Evolutionary conservation across 2,888 invertebrate species (phyloP), one percentile per base, ranked within the genome.

Genomic region (Beris morrisii): DNA sequence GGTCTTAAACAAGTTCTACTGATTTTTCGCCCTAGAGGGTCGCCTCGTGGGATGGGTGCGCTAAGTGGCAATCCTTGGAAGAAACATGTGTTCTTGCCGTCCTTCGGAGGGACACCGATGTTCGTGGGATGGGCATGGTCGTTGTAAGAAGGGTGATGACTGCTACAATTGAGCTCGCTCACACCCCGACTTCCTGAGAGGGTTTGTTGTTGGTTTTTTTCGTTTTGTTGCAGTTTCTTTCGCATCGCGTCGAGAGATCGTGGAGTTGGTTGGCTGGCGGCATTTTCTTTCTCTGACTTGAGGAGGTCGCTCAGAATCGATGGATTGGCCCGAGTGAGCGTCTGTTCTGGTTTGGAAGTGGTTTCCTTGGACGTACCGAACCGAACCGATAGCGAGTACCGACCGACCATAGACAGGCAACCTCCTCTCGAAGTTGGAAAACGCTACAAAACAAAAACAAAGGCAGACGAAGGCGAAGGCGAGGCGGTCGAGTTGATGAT

Each of bases 401-500:
- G n/a, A 12, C 31, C 22, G 22, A 15, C 54, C n/a, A 32, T 13
- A 31, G 32, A n/a, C 54, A 55, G 56, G 43, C 38, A 43, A 43
- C 56, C 56, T 56, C 56, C 56, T 38, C 43, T 5, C 6, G 22
- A 12, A 45, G 15, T 52, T 9, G 38, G 38, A 38, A 38, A 9
- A 38, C 38, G 3, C 38, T 7, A 3, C 38, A 38, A 9, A 22
- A 22, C 22, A 22, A 22, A 43, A 56, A 38, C 55, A 56, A 9
- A 22, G 57, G 57, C 57, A 30, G 57, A 22, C 57, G 57, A 46
- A 44, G 44, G 56, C 15, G 11, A n/a, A n/a, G 31, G 30, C 22
- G 56, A 12, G 22, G 61, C 50, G 50, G 61, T 61, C 61, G 50
- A 52, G 52, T 50, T 61, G 61, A 61, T 61, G 61, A 61, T 61